Conservation (phyloP, 1,140 invertebrate species). For the Leptonema lineaticorne region DNA sequence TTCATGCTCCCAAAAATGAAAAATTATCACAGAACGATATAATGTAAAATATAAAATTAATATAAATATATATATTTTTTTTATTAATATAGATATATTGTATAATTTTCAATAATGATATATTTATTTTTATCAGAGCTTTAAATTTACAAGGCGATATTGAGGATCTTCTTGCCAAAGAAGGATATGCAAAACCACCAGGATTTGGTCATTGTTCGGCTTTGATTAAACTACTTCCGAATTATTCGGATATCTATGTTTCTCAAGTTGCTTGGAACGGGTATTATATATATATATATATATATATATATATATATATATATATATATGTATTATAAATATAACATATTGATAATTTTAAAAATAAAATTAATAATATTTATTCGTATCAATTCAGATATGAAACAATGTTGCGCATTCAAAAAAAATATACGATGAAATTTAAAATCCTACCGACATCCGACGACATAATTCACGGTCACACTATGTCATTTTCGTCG, state of each 20-base stretch:
- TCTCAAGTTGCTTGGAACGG: slow-evolving; percentile 67
- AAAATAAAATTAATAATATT: slow-evolving; percentile 2
- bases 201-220: slow-evolving; percentile 60
- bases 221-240: slow-evolving; percentile 63
- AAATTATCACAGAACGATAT: slow-evolving; percentile 49
- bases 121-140: too few species aligned
- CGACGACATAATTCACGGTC: slow-evolving; percentile 51
- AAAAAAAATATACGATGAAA: slow-evolving; percentile 65
- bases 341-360: too few species aligned
- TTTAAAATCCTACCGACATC: slow-evolving; percentile 45
- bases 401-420: slow-evolving; percentile 64
- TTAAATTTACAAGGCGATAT: slow-evolving; percentile 61
- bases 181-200: slow-evolving; percentile 33
- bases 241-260: slow-evolving; percentile 61
- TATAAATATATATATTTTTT: too few species aligned
- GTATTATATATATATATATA: slow-evolving; percentile 38
- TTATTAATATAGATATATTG: too few species aligned
- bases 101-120: too few species aligned
- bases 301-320: too few species aligned
- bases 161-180: slow-evolving; percentile 57
- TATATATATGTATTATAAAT: too few species aligned
- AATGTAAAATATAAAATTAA: too few species aligned
- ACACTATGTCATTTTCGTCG: slow-evolving; percentile 62
- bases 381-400: slow-evolving; percentile 53
- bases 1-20: slow-evolving; percentile 44